These are phyloP conservation scores for Halcyon malimbica DNA, from an alignment of 2,113 vertebrate genomes.

Conservation along the genomic window DNA sequence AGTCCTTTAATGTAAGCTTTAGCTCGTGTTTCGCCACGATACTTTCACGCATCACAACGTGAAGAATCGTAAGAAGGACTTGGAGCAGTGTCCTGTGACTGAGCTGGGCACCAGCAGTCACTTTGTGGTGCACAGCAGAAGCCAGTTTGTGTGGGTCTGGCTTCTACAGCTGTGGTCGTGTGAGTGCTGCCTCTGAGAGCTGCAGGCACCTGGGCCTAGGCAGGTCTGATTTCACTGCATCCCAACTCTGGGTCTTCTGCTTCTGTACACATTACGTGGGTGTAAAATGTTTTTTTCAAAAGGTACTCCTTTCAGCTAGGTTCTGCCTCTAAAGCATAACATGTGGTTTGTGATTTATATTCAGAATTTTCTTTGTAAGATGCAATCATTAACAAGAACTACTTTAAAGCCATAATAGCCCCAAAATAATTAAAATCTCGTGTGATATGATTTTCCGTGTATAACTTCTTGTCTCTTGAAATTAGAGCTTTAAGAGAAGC, in stretches of 20 bases:
- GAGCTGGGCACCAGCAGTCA: neutral
- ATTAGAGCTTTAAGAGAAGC: neutral
- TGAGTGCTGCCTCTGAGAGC: neutral
- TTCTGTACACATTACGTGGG: accelerated
- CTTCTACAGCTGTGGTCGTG: neutral
- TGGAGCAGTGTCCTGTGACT: neutral
- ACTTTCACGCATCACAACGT: neutral
- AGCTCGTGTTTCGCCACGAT: neutral
- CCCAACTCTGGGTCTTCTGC: neutral
- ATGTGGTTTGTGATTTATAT: neutral
- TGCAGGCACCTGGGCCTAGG: neutral
- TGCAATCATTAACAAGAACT: neutral
- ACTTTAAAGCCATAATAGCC: accelerated
- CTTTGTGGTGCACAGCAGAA: accelerated
- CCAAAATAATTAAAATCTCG: neutral
- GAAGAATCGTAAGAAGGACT: neutral
- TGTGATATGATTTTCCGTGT: accelerated
- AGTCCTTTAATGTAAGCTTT: neutral
- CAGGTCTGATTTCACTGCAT: neutral
- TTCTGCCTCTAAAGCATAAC: neutral
- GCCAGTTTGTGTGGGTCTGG: accelerated
- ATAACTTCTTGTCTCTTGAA: neutral
- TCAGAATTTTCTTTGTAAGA: neutral
- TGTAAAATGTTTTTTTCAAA: neutral
- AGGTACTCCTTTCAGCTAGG: neutral